Evolutionary conservation across 2,888 invertebrate genomes (phyloP).

Genomic region (Byasa hedistus): DNA sequence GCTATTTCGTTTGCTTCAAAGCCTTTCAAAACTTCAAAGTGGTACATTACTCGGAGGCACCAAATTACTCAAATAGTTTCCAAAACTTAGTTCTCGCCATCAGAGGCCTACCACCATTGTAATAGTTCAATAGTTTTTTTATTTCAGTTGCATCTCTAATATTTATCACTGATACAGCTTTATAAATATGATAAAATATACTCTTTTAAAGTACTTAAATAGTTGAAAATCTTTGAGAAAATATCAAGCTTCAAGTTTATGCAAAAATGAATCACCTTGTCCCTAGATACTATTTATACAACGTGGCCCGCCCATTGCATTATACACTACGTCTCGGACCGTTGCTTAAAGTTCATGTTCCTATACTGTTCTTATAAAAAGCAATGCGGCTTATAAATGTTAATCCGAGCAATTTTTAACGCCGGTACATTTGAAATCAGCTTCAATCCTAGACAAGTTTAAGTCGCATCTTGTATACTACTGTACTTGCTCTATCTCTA

Average conservation of each 20-base stretch:
- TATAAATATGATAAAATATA: too few relatives aligned
- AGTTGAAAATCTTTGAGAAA: not conserved
- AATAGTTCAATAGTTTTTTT: too few relatives aligned
- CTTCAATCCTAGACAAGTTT: constrained; percentile 57
- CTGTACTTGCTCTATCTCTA: constrained; percentile 44
- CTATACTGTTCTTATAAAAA: constrained; percentile 29
- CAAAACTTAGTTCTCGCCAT: too few relatives aligned
- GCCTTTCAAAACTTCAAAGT: too few relatives aligned
- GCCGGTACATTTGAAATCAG: constrained; percentile 55
- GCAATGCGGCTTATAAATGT: constrained; percentile 44
- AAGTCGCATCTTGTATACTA: constrained; percentile 46
- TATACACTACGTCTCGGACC: constrained; percentile 16
- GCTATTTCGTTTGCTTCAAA: too few relatives aligned
- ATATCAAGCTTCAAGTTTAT: constrained; percentile 1
- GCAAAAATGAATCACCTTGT: constrained; percentile 41
- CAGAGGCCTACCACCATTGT: too few relatives aligned
- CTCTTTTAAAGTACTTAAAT: too few relatives aligned
- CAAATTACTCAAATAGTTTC: too few relatives aligned
- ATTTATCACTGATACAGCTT: too few relatives aligned
- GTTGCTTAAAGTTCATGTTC: constrained; percentile 44
- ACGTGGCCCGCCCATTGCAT: constrained; percentile 23
- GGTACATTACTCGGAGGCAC: too few relatives aligned
- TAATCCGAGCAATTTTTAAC: constrained; percentile 63
- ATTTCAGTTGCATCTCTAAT: too few relatives aligned
- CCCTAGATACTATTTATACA: constrained; percentile 43